A percentile compares a stretch with the other conserved stretches of the same genome.
Evolutionary conservation across 2,113 vertebrate genomes (phyloP).

Genomic region (Thamnophis sirtalis): DNA sequence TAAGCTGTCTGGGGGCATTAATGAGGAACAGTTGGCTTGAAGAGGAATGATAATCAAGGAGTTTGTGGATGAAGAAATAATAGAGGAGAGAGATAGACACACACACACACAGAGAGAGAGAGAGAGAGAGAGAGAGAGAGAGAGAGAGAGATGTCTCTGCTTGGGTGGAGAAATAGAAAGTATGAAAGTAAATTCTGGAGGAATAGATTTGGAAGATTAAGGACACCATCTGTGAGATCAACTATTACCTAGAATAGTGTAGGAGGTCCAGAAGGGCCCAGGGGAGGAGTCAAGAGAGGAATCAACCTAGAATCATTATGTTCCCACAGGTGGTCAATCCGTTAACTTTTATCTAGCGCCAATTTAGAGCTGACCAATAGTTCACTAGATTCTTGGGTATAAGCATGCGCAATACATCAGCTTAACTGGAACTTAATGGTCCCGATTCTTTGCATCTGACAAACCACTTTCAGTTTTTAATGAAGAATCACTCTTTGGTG

Average conservation of each 20-base stretch:
- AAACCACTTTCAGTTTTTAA: background rate
- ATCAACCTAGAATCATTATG: background rate
- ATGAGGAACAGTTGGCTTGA: background rate
- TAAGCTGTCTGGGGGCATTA: background rate
- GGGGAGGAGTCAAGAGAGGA: background rate
- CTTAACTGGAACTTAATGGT: background rate
- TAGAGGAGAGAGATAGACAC: background rate
- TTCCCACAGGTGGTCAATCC: background rate
- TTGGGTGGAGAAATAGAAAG: background rate
- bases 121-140: too few species aligned
- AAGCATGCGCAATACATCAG: background rate
- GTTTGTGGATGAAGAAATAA: background rate
- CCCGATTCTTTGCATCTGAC: background rate
- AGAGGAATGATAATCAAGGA: background rate
- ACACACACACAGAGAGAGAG: too few species aligned
- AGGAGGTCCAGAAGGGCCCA: background rate
- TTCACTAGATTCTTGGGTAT: background rate
- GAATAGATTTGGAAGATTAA: background rate
- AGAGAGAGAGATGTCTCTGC: background rate
- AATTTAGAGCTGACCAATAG: background rate
- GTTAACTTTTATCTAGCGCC: background rate
- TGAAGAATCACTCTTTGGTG: background rate
- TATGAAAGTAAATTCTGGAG: background rate
- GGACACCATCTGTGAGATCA: background rate
- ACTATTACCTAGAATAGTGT: background rate